Evolutionary conservation across 1,140 invertebrate species (phyloP).

Genomic region (Tetragnatha versicolor): DNA sequence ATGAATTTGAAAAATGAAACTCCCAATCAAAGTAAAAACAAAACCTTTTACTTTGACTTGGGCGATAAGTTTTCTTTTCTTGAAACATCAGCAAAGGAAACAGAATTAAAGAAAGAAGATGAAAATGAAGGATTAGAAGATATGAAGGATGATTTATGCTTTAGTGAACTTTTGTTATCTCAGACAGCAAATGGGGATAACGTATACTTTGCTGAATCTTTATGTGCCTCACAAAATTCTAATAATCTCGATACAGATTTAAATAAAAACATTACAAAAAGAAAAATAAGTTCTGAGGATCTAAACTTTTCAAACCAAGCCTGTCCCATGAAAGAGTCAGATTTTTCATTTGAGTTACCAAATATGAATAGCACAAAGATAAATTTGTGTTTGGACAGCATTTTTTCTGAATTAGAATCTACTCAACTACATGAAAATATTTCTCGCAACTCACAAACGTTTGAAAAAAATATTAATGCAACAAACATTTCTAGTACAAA

Average conservation of each 20-base stretch:
- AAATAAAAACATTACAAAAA: too few relatives aligned
- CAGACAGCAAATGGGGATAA: constrained; percentile 26
- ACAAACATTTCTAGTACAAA: too few relatives aligned
- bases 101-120: too few relatives aligned
- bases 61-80: neutral
- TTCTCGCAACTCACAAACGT: too few relatives aligned
- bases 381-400: neutral
- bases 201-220: constrained; percentile 22
- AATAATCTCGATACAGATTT: too few relatives aligned
- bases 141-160: constrained; percentile 1
- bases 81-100: neutral
- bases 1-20: neutral
- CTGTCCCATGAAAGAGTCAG: too few relatives aligned
- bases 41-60: neutral
- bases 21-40: neutral
- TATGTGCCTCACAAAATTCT: neutral
- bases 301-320: too few relatives aligned
- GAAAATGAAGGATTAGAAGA: neutral
- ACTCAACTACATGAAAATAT: neutral
- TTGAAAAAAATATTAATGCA: too few relatives aligned
- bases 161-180: constrained; percentile 33
- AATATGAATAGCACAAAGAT: neutral
- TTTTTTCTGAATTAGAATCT: neutral
- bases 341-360: too few relatives aligned
- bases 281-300: too few relatives aligned